phyloP scores from a whole-genome alignment of 2,888 invertebrate genomes.

The Eupeodes luniger region DNA sequence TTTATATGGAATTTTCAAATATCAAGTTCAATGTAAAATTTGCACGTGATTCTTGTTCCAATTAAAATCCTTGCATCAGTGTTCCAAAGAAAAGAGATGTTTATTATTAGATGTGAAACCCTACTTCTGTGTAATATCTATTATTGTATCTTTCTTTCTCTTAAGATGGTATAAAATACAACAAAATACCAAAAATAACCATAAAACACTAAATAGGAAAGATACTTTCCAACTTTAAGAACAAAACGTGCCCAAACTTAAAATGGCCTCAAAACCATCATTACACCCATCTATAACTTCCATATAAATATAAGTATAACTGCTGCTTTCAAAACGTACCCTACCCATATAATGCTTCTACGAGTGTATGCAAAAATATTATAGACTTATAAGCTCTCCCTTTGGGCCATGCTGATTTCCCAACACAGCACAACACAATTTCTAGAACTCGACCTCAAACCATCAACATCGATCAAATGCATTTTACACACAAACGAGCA shows the following conservation, averaged over 20 bases:
- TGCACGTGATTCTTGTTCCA: conserved; percentile 35
- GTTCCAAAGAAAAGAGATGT: conserved; percentile 17
- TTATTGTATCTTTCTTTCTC: not conserved
- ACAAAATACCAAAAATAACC: not conserved
- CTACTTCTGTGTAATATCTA: conserved; percentile 43
- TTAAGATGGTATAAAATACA: not conserved
- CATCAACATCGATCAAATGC: conserved; percentile 64
- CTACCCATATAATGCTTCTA: not conserved
- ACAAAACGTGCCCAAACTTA: conserved; percentile 47
- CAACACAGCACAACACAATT: conserved; percentile 1
- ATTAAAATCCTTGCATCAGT: conserved; percentile 1
- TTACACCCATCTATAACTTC: not conserved
- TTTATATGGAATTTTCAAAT: no score
- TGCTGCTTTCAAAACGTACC: not conserved
- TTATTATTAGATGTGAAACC: conserved; percentile 25
- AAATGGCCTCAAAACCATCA: conserved; percentile 28
- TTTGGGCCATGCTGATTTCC: conserved; percentile 42
- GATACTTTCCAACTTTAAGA: conserved; percentile 7
- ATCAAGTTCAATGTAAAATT: conserved; percentile 15
- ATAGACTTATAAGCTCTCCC: conserved; percentile 36
- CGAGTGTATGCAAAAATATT: conserved; percentile 11
- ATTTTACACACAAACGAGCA: conserved; percentile 13
- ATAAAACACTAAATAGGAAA: not conserved
- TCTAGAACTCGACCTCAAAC: conserved; percentile 58
- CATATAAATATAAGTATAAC: not conserved